Evolutionary conservation across 2,888 invertebrate species (phyloP).

Genomic region (Osmoderma eremita): DNA sequence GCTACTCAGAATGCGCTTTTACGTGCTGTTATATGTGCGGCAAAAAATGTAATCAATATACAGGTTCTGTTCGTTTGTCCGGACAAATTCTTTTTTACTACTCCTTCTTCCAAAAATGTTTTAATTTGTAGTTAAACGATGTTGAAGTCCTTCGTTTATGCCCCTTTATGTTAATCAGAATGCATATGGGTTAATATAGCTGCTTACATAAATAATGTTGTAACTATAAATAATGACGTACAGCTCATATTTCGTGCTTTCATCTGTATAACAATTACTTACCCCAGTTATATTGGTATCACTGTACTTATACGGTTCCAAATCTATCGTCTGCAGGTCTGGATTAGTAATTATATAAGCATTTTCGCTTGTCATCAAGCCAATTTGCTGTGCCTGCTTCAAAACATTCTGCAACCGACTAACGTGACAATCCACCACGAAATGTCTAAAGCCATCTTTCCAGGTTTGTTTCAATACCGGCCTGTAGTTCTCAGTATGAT

Average conservation of each 20-base stretch:
- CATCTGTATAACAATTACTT: constrained; percentile 40
- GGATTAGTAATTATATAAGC: constrained; percentile 69
- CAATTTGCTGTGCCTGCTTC: constrained; percentile 70
- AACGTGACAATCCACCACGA: constrained; percentile 67
- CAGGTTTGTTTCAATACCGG: constrained; percentile 63
- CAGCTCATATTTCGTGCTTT: background rate
- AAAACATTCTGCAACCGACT: constrained; percentile 65
- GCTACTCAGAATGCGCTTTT: no score
- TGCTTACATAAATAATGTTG: no score
- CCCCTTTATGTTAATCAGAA: no score
- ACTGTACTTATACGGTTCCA: constrained; percentile 67
- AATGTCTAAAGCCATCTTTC: constrained; percentile 64
- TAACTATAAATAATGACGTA: no score
- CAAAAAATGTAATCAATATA: no score
- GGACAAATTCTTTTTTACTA: no score
- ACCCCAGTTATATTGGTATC: constrained; percentile 72
- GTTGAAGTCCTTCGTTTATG: no score
- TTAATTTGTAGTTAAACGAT: no score
- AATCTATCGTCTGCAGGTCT: constrained; percentile 69
- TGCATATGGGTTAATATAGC: no score
- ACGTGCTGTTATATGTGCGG: no score
- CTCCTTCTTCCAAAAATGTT: no score
- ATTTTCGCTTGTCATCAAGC: constrained; percentile 69
- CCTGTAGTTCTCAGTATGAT: constrained; percentile 49
- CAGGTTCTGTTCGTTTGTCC: no score